phyloP scores from a whole-genome alignment of 2,888 invertebrate species.

The Macrosiphum euphorbiae region DNA sequence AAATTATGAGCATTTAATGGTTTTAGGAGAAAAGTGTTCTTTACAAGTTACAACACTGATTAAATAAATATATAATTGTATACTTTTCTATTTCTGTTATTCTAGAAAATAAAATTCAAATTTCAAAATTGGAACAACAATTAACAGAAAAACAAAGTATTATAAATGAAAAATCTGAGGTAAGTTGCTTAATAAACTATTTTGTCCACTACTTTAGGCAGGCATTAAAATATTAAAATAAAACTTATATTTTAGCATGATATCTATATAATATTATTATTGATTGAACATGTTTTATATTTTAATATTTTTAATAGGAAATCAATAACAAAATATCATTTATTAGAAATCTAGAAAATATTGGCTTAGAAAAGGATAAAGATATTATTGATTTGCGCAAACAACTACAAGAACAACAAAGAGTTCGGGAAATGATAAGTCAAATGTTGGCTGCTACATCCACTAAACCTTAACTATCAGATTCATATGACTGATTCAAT shows the following conservation, averaged over 20 bases:
- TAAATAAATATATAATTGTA: neutral
- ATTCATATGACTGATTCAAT: neutral
- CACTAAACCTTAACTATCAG: conserved; percentile 35
- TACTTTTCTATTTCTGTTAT: neutral
- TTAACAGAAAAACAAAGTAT: conserved; percentile 51
- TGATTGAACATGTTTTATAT: neutral
- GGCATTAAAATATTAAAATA: neutral
- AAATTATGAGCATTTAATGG: too few species aligned
- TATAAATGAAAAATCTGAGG: conserved; percentile 58
- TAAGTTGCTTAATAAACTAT: neutral
- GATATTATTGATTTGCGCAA: conserved; percentile 38
- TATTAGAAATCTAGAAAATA: conserved; percentile 46
- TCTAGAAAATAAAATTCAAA: conserved; percentile 48
- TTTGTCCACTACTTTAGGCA: neutral
- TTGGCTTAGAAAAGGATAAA: conserved; percentile 46
- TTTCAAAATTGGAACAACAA: conserved; percentile 55
- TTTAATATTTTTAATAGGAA: conserved; percentile 44
- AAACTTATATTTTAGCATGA: neutral
- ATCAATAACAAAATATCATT: conserved; percentile 48
- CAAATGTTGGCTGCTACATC: conserved; percentile 61
- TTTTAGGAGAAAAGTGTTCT: too few species aligned
- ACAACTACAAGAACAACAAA: conserved; percentile 52
- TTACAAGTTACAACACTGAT: too few species aligned
- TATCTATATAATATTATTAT: neutral
- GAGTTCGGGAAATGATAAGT: conserved; percentile 59